Percentiles rank a stretch among this genome's conserved stretches.
phyloP scores from a whole-genome alignment of 1,140 invertebrate species.

The Papilio glaucus region DNA sequence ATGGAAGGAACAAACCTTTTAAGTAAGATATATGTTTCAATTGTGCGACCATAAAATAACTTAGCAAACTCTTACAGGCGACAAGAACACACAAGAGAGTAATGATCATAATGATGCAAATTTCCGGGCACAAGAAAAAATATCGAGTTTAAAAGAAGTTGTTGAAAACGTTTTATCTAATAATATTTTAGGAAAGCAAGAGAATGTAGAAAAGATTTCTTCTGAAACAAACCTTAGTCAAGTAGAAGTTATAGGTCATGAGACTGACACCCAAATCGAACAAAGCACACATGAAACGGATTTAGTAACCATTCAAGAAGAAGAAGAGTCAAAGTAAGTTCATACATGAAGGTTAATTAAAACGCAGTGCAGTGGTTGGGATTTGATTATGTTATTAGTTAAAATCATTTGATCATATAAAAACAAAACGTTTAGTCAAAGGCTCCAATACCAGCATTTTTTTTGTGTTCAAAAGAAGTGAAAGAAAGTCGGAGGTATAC shows the following conservation, averaged over 20 bases:
- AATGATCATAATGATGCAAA: constrained; percentile 1
- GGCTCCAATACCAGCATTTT: too few species aligned
- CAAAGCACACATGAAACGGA: not conserved
- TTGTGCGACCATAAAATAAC: not conserved
- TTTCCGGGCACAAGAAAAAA: constrained; percentile 37
- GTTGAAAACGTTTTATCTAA: constrained; percentile 52
- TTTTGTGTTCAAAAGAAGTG: too few species aligned
- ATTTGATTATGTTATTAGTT: too few species aligned
- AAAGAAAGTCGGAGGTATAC: too few species aligned
- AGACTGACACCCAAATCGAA: not conserved
- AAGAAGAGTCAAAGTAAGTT: constrained; percentile 6
- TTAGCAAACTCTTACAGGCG: constrained; percentile 22
- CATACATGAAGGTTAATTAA: not conserved
- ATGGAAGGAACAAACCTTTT: not conserved
- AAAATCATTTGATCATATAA: too few species aligned
- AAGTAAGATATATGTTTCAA: not conserved
- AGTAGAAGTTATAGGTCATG: not conserved
- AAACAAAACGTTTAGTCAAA: too few species aligned
- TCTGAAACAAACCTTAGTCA: not conserved
- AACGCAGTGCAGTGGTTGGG: too few species aligned
- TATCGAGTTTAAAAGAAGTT: constrained; percentile 51
- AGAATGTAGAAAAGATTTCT: not conserved
- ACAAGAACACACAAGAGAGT: constrained; percentile 29
- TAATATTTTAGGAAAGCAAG: not conserved
- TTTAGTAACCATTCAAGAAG: not conserved